Conservation (phyloP, 2,113 vertebrate genomes). For the Oncorhynchus clarkii region DNA sequence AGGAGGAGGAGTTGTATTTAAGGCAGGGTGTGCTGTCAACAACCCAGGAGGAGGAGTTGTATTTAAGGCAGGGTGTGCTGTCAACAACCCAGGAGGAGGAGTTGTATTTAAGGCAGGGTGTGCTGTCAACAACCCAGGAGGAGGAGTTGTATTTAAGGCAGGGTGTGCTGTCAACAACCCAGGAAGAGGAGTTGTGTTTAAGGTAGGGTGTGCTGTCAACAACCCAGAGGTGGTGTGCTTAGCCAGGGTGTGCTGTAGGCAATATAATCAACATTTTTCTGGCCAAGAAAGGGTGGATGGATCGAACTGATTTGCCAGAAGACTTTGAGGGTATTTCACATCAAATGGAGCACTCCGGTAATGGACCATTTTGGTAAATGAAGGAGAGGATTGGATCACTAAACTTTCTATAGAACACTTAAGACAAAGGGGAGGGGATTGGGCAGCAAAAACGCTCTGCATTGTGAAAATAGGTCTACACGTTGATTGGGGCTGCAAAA, state of each 20-base stretch:
- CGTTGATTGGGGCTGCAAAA: too few species aligned
- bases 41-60: background rate
- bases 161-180: background rate
- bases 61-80: slow-evolving; percentile 16
- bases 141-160: slow-evolving; percentile 13
- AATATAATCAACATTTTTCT: slow-evolving; percentile 1
- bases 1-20: background rate
- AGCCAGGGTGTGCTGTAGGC: slow-evolving; percentile 16
- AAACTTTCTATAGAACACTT: background rate
- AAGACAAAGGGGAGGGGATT: too few species aligned
- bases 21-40: slow-evolving; percentile 4
- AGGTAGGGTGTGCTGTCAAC: slow-evolving; percentile 2
- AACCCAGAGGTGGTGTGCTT: background rate
- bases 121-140: background rate
- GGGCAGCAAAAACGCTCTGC: too few species aligned
- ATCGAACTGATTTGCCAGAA: background rate
- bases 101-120: background rate
- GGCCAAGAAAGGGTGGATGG: background rate
- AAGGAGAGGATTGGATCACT: background rate
- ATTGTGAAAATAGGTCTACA: background rate
- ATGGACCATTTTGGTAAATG: background rate
- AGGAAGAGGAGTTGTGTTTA: background rate
- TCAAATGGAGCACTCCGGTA: background rate
- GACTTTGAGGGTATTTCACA: background rate
- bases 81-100: background rate